Conservation (phyloP, 2,888 invertebrate species). For the Bugulina stolonifera region DNA sequence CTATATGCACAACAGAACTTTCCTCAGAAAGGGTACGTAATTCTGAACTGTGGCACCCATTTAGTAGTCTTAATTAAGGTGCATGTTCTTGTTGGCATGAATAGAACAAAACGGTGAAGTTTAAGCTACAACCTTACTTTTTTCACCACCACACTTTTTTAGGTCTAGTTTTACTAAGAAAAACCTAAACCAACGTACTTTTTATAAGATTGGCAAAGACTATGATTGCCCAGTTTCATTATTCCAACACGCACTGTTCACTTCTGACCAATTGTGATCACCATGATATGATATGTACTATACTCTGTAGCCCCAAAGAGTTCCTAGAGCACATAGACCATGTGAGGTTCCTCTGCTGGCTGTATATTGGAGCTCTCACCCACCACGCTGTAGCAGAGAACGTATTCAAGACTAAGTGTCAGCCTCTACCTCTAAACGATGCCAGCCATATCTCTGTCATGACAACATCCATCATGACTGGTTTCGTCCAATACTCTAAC, state of each 20-base stretch:
- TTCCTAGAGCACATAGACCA: conserved; percentile 87
- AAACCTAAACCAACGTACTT: no score
- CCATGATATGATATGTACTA: neutral
- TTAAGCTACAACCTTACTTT: no score
- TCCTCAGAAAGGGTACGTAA: conserved; percentile 73
- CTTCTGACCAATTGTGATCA: no score
- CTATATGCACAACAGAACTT: conserved; percentile 73
- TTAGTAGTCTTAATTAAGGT: no score
- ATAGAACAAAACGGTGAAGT: no score
- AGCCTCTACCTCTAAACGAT: conserved; percentile 90
- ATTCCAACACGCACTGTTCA: no score
- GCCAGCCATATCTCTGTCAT: conserved; percentile 95
- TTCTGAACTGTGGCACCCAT: no score
- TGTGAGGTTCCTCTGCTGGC: conserved; percentile 89
- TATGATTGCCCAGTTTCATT: no score
- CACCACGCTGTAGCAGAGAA: conserved; percentile 64
- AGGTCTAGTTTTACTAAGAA: no score
- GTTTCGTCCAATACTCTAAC: conserved; percentile 92
- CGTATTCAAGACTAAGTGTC: conserved; percentile 55
- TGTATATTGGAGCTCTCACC: conserved; percentile 85
- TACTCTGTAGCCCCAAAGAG: conserved; percentile 69
- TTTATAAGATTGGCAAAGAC: no score
- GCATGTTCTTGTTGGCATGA: no score
- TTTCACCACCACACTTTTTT: no score
- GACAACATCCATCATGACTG: conserved; percentile 89